A percentile compares a stretch with the other conserved stretches of the same genome.
These are phyloP conservation scores for Crotalus horridus DNA, from an alignment of 2,113 vertebrate species.

Conservation along the genomic window DNA sequence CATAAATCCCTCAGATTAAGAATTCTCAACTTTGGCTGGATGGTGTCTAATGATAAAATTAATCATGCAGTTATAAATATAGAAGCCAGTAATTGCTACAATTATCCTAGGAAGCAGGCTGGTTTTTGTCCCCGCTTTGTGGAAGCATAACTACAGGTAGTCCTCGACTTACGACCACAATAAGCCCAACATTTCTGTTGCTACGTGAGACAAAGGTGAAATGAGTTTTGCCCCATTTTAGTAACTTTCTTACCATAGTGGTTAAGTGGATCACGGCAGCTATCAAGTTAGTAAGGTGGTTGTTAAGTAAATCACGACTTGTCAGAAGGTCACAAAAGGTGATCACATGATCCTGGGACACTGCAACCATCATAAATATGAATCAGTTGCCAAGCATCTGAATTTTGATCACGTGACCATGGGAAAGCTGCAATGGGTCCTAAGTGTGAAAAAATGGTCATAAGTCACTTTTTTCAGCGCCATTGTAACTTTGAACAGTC, in stretches of 20 bases:
- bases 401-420: not conserved
- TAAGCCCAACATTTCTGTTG: not conserved
- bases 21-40: not conserved
- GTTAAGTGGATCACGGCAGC: not conserved
- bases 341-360: not conserved
- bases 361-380: not conserved
- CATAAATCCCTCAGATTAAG: not conserved
- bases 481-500: not conserved
- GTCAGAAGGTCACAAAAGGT: not conserved
- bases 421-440: too few relatives aligned
- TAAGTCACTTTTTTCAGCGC: not conserved
- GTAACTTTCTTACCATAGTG: not conserved
- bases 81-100: not conserved
- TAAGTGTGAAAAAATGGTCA: not conserved
- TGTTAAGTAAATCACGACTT: not conserved
- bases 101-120: not conserved
- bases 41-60: not conserved
- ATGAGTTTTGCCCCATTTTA: not conserved
- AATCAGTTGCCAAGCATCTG: not conserved
- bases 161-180: not conserved
- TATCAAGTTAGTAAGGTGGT: not conserved
- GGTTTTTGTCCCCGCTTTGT: not conserved
- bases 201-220: not conserved
- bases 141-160: not conserved
- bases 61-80: not conserved